Conservation (phyloP, 2,888 invertebrate species). For the Laspeyria flexula region DNA sequence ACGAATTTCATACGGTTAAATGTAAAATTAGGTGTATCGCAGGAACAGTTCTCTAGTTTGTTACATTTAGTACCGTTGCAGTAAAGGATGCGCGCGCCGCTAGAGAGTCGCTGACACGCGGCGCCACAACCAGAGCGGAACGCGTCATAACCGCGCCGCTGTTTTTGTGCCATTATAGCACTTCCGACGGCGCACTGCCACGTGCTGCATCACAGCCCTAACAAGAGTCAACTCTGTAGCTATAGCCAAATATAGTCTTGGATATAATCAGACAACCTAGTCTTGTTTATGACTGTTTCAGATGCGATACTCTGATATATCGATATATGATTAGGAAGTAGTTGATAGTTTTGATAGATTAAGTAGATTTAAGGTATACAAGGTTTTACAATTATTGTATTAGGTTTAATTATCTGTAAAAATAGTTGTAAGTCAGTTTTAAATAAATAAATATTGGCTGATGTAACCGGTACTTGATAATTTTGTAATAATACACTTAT, state of each 20-base stretch:
- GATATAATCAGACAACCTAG: background rate
- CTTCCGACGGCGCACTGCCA: constrained; percentile 37
- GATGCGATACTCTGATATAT: too few relatives aligned
- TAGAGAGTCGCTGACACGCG: constrained; percentile 57
- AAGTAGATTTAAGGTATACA: too few relatives aligned
- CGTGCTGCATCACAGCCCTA: constrained; percentile 15
- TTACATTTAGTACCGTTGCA: constrained; percentile 24
- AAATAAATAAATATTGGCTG: too few relatives aligned
- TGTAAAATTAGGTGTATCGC: background rate
- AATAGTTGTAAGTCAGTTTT: too few relatives aligned
- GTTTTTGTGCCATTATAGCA: constrained; percentile 51
- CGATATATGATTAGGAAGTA: too few relatives aligned
- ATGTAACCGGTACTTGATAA: too few relatives aligned
- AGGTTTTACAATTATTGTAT: too few relatives aligned
- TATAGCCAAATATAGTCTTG: background rate
- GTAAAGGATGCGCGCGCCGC: constrained; percentile 32
- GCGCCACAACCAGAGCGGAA: constrained; percentile 64
- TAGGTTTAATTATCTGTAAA: too few relatives aligned
- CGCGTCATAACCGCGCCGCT: constrained; percentile 55
- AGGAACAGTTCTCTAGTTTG: constrained; percentile 20
- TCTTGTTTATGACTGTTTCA: background rate
- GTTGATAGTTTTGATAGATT: too few relatives aligned
- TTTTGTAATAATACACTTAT: too few relatives aligned
- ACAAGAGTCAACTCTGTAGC: background rate
- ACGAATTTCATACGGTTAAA: background rate